Evolutionary conservation across 2,888 invertebrate genomes (phyloP), one percentile per base, ranked within the genome.

Genomic region (Cyrtodaria siliqua): DNA sequence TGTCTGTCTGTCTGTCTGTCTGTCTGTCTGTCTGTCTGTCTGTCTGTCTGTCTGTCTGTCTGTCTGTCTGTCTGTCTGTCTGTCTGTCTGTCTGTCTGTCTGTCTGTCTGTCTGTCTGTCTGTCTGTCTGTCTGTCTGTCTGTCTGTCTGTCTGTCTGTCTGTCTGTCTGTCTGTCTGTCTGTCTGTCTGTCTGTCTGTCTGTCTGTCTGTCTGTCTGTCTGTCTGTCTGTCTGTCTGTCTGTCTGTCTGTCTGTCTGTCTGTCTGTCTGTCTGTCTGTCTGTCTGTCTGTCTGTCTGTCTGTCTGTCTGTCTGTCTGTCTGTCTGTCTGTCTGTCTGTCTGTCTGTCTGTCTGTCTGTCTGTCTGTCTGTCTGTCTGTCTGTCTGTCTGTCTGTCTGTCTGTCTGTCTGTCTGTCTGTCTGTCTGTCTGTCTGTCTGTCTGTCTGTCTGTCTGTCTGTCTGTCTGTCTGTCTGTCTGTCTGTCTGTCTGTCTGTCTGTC

Each of bases 361-460:
- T 40, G 40, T 40, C 40, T 40, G 40, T 40, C 40, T 40, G 40
- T 40, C 40, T 40, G 40, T 40, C 40, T 40, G 40, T 40, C 40
- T 40, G 40, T 40, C 40, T 40, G 40, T 40, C 40, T 40, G 40
- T 40, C 40, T 40, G 40, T 40, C 40, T 40, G 40, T 40, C 40
- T 40, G 40, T 40, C 40, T 40, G 40, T 40, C 40, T 40, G 40
- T 40, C 40, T 40, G 40, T 40, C 40, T 40, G 40, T 40, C 40
- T 40, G 40, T 40, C 40, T 40, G 40, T 40, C 40, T 40, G 40
- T 40, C 40, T 40, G 40, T 40, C 40, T 40, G 40, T 40, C 40
- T 40, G 40, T 40, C 40, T 40, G 40, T 40, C 40, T 40, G 40
- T 40, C 40, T 40, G 40, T 40, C 40, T 40, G 40, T 40, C 50